phyloP scores from a whole-genome alignment of 2,797 vertebrate species.

The Orientallactaga sibirica region DNA sequence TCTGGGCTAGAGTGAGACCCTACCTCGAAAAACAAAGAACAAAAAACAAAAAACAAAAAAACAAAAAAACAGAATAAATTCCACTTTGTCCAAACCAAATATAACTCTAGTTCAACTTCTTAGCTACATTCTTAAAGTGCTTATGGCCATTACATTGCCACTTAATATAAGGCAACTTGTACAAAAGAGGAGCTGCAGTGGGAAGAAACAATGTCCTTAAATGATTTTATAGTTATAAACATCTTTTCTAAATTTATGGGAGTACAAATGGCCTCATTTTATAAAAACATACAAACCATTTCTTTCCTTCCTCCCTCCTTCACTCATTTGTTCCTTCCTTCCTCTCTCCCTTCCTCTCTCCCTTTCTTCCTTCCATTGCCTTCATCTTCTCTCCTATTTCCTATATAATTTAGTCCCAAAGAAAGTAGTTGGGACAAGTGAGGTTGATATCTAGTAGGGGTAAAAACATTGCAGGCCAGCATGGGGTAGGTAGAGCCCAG shows the following conservation, averaged over 20 bases:
- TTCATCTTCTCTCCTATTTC: not conserved
- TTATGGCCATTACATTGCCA: not conserved
- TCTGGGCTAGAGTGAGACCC: no score
- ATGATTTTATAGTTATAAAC: not conserved
- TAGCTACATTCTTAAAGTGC: not conserved
- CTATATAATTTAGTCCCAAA: not conserved
- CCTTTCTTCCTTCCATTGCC: no score
- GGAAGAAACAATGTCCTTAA: not conserved
- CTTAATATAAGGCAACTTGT: no score
- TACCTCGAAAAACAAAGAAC: no score
- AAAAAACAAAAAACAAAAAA: no score
- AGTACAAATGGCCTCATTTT: constrained; percentile 40
- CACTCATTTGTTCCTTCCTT: no score
- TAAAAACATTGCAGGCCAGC: no score
- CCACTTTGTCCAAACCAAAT: not conserved
- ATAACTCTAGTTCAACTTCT: not conserved
- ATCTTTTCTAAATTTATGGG: not conserved
- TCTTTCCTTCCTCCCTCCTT: not conserved
- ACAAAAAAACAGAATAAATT: no score
- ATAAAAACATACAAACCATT: not conserved
- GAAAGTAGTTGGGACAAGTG: not conserved
- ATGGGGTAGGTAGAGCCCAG: not conserved
- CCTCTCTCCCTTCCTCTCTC: not conserved
- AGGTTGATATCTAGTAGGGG: not conserved
- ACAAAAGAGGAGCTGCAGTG: not conserved